phyloP scores from a whole-genome alignment of 64 coral and sea anemone species.

The Astreopora myriophthalma region DNA sequence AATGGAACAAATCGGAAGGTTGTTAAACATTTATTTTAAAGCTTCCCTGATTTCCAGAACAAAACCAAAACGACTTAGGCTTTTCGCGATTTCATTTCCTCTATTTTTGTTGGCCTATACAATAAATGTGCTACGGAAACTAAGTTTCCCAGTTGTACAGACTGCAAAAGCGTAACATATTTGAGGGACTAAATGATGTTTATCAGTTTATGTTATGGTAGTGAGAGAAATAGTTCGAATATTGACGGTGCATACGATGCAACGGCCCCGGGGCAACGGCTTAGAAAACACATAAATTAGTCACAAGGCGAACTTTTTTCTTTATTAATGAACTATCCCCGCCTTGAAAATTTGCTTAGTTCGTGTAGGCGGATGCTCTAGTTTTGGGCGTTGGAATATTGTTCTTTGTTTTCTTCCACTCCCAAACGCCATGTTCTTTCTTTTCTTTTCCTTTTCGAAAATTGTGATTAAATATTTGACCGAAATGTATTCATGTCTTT shows the following conservation, averaged over 20 bases:
- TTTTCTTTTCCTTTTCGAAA: not conserved
- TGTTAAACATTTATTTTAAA: too few relatives aligned
- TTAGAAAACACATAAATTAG: slow-evolving; percentile 1
- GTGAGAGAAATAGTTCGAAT: not conserved
- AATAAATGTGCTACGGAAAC: too few relatives aligned
- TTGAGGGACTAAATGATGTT: not conserved
- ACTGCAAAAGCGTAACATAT: not conserved
- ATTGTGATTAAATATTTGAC: not conserved
- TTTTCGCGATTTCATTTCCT: too few relatives aligned
- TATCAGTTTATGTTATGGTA: not conserved
- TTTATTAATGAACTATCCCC: not conserved
- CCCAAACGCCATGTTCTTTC: not conserved
- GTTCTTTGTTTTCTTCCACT: not conserved
- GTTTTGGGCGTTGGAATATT: not conserved
- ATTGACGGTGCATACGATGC: slow-evolving; percentile 1
- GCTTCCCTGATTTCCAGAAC: too few relatives aligned
- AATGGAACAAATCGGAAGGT: too few relatives aligned
- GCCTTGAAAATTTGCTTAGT: not conserved
- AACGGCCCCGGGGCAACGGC: not conserved
- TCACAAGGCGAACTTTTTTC: not conserved
- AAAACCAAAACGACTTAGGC: too few relatives aligned
- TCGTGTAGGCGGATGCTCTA: not conserved
- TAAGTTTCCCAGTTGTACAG: too few relatives aligned
- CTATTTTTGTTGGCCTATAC: too few relatives aligned
- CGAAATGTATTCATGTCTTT: slow-evolving; percentile 10